Percentiles rank a stretch among this genome's conserved stretches.
Conservation (phyloP, 2,797 vertebrate genomes). For the Mionectes olivaceus region DNA sequence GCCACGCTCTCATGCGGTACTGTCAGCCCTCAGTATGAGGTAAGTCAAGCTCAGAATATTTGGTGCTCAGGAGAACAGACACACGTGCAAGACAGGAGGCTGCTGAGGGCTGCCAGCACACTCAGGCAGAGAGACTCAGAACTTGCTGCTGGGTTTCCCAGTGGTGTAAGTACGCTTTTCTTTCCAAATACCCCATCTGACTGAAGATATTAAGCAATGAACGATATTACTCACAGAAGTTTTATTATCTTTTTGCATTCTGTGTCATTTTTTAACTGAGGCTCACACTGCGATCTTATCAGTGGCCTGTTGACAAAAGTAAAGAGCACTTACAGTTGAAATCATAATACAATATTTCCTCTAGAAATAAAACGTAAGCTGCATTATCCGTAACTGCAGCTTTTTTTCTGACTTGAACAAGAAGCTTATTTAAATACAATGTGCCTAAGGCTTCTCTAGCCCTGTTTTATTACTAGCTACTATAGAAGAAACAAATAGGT, state of each 20-base stretch:
- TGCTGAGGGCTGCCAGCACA: fast-evolving
- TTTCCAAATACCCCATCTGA: background rate
- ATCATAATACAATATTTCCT: conserved; percentile 54
- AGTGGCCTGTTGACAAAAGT: background rate
- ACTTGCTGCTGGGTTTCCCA: background rate
- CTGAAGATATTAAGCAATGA: background rate
- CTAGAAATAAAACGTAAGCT: conserved; percentile 27
- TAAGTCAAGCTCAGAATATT: background rate
- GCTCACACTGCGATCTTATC: conserved; percentile 5
- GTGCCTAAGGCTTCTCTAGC: background rate
- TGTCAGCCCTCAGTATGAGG: background rate
- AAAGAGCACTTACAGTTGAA: conserved; percentile 56
- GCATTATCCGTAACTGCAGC: conserved; percentile 28
- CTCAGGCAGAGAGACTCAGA: fast-evolving
- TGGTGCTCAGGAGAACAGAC: background rate
- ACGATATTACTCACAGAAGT: background rate
- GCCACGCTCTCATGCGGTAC: background rate
- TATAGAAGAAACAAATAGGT: conserved; percentile 23
- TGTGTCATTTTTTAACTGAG: background rate
- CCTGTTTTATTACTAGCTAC: background rate
- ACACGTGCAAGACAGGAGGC: fast-evolving
- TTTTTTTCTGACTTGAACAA: conserved; percentile 32
- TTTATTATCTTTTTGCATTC: background rate
- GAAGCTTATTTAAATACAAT: conserved; percentile 35
- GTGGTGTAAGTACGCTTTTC: background rate